These are phyloP conservation scores for Melinopterus prodromus DNA, from an alignment of 2,888 invertebrate species.

Conservation along the genomic window DNA sequence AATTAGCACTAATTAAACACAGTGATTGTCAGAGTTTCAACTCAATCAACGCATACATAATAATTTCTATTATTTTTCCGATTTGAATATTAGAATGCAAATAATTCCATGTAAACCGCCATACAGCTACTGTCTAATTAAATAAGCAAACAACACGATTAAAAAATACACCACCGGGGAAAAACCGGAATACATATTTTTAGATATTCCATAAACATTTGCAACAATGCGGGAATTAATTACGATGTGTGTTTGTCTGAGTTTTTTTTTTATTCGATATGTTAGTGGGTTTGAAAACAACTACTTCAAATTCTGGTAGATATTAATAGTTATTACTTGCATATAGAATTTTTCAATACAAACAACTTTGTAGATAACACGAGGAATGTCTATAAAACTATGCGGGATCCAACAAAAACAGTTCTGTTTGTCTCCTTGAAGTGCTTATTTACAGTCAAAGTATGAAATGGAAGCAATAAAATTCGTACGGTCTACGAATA, in stretches of 20 bases:
- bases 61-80: background rate
- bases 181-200: background rate
- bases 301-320: background rate
- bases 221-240: background rate
- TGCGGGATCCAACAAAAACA: background rate
- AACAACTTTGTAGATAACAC: background rate
- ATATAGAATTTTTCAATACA: background rate
- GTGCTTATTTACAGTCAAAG: slow-evolving; percentile 1
- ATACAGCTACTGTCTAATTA: background rate
- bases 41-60: background rate
- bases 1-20: background rate
- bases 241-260: background rate
- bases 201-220: background rate
- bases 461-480: slow-evolving; percentile 33
- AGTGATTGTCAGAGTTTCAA: background rate
- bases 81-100: background rate
- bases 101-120: background rate
- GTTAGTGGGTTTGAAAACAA: background rate
- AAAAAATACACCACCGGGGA: background rate
- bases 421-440: background rate
- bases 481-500: background rate
- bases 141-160: background rate
- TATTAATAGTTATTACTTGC: background rate
- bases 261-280: too few species aligned
- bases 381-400: background rate